phyloP scores from a whole-genome alignment of 1,140 invertebrate genomes.

The Bactericera cockerelli region DNA sequence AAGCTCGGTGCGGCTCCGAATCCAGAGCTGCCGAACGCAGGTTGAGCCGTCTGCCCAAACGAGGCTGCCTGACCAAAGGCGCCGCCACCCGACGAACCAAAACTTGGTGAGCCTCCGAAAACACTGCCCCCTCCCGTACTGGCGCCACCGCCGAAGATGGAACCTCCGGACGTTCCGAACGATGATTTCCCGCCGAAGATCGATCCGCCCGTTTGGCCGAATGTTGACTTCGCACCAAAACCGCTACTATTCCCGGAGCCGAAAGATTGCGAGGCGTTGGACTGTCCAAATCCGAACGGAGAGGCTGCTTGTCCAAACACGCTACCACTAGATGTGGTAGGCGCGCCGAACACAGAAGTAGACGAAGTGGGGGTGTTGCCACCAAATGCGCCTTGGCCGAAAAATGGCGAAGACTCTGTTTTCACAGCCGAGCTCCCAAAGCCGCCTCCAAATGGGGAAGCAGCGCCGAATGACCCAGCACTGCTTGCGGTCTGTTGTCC shows the following conservation, averaged over 20 bases:
- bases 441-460: not conserved
- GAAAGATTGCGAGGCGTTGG: slow-evolving; percentile 24
- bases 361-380: slow-evolving; percentile 15
- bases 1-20: slow-evolving; percentile 34
- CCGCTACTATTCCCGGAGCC: not conserved
- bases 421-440: slow-evolving; percentile 5
- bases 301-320: slow-evolving; percentile 24
- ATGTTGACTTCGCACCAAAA: slow-evolving; percentile 15
- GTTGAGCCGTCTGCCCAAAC: slow-evolving; percentile 13
- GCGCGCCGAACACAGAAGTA: slow-evolving; percentile 13
- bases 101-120: not conserved
- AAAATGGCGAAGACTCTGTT: slow-evolving; percentile 18
- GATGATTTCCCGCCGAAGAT: slow-evolving; percentile 8
- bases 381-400: slow-evolving; percentile 21
- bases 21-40: not conserved
- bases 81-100: slow-evolving; percentile 6
- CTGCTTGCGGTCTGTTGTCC: not conserved
- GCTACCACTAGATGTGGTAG: slow-evolving; percentile 23
- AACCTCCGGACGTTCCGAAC: not conserved
- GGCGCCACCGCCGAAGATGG: not conserved
- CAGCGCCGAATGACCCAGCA: not conserved
- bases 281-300: slow-evolving; percentile 20
- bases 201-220: slow-evolving; percentile 16
- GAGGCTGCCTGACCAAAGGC: slow-evolving; percentile 13
- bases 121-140: not conserved